phyloP scores from a whole-genome alignment of 2,113 vertebrate species.

The Canis aureus region DNA sequence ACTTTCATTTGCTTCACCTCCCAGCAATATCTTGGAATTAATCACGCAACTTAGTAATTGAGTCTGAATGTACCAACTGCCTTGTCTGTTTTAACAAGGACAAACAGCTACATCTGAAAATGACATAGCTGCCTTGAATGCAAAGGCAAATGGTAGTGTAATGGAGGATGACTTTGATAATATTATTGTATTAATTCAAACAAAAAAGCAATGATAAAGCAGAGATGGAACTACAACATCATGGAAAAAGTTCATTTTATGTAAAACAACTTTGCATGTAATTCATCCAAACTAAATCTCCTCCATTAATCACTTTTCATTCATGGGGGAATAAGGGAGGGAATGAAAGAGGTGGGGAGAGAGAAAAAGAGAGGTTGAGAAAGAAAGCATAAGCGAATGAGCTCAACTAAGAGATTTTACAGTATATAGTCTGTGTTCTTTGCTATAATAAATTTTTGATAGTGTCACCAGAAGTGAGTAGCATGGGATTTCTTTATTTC shows the following conservation, averaged over 20 bases:
- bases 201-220: constrained; percentile 61
- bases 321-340: background rate
- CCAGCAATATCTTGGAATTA: constrained; percentile 53
- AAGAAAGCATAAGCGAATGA: background rate
- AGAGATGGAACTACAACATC: constrained; percentile 50
- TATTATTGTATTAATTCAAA: constrained; percentile 66
- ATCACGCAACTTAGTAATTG: constrained; percentile 58
- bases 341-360: background rate
- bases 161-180: constrained; percentile 61
- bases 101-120: constrained; percentile 64
- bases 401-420: background rate
- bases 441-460: background rate
- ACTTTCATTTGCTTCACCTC: constrained; percentile 40
- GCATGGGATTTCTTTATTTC: background rate
- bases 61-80: constrained; percentile 59
- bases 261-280: constrained; percentile 46
- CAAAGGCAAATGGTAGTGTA: constrained; percentile 51
- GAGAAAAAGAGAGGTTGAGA: background rate
- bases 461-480: background rate
- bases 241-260: constrained; percentile 41
- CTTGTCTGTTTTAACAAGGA: constrained; percentile 70
- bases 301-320: constrained; percentile 59
- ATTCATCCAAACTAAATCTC: constrained; percentile 53
- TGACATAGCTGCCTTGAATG: constrained; percentile 45
- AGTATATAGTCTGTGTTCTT: background rate